These are phyloP conservation scores for Drosophila mojavensis DNA, from an alignment of 1,140 invertebrate genomes.

Conservation along the genomic window DNA sequence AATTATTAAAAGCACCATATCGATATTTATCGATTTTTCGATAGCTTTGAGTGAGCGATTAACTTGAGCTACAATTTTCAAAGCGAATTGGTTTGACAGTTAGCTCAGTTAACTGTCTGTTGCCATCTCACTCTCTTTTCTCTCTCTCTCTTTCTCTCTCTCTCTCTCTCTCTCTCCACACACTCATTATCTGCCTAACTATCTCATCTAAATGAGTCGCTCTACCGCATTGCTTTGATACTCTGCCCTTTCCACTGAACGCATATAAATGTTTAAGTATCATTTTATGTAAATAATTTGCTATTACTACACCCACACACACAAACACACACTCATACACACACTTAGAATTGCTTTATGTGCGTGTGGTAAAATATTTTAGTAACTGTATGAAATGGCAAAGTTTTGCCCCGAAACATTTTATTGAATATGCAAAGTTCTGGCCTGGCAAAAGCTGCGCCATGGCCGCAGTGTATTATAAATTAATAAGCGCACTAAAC, in stretches of 20 bases:
- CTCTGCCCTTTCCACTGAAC: not conserved
- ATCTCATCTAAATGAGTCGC: too few relatives aligned
- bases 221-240: too few relatives aligned
- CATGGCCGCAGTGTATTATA: conserved; percentile 80
- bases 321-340: not conserved
- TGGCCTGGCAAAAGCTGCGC: conserved; percentile 38
- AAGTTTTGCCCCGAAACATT: conserved; percentile 57
- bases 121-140: not conserved
- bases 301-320: conserved; percentile 17
- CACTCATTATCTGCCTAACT: not conserved
- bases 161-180: not conserved
- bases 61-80: too few relatives aligned
- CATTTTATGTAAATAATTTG: conserved; percentile 72
- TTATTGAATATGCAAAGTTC: conserved; percentile 69
- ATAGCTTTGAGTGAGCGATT: too few relatives aligned
- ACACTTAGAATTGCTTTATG: not conserved
- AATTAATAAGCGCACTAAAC: conserved; percentile 76
- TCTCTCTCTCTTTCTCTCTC: not conserved
- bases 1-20: not conserved
- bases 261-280: conserved; percentile 66
- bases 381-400: conserved; percentile 34
- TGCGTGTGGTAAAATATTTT: conserved; percentile 18
- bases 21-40: not conserved
- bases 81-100: too few relatives aligned
- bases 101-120: too few relatives aligned